A percentile compares a stretch with the other conserved stretches of the same genome.
phyloP scores from a whole-genome alignment of 2,888 invertebrate genomes.

The Trachelus tabidus region DNA sequence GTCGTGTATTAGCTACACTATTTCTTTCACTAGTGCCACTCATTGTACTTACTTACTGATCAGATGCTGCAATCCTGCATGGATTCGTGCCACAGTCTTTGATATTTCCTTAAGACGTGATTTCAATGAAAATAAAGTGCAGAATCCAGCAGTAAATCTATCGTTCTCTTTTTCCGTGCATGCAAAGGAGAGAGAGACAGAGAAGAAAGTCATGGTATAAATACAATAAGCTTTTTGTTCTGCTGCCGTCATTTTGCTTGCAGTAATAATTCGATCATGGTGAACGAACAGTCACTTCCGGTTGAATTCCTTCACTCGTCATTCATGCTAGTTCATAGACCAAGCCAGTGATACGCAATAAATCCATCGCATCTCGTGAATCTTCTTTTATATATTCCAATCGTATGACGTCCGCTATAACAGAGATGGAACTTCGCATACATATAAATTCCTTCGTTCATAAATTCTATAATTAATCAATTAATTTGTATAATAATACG shows the following conservation, averaged over 20 bases:
- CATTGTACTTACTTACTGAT: background rate
- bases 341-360: background rate
- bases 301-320: background rate
- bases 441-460: background rate
- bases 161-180: background rate
- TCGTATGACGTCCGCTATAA: background rate
- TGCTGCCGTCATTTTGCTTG: background rate
- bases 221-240: background rate
- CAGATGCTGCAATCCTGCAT: background rate
- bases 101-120: background rate
- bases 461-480: background rate
- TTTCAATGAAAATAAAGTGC: background rate
- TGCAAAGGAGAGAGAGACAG: background rate
- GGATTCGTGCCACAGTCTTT: background rate
- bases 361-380: background rate
- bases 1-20: background rate
- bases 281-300: background rate
- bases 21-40: background rate
- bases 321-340: background rate
- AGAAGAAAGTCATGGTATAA: background rate
- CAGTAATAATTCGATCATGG: background rate
- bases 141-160: background rate
- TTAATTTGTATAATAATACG: background rate
- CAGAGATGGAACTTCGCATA: background rate
- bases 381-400: background rate